A percentile compares a stretch with the other conserved stretches of the same genome.
phyloP scores from a whole-genome alignment of 1,140 invertebrate genomes.

The Drosophila kurseongensis region DNA sequence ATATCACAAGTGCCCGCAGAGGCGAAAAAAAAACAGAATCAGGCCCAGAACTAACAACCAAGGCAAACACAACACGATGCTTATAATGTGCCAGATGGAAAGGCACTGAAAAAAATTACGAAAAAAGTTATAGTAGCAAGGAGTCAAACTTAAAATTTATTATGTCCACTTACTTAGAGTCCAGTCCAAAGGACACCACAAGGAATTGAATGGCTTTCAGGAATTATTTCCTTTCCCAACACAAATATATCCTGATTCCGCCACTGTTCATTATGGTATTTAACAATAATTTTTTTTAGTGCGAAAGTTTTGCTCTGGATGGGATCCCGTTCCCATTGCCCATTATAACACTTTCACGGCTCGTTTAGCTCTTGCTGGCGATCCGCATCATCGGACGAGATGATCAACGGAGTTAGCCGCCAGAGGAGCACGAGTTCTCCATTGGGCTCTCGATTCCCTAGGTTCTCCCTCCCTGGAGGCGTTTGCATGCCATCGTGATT shows the following conservation, averaged over 20 bases:
- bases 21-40: slow-evolving; percentile 4
- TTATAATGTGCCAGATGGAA: neutral
- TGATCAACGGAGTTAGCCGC: slow-evolving; percentile 49
- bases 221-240: too few species aligned
- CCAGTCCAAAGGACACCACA: too few species aligned
- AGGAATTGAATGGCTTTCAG: too few species aligned
- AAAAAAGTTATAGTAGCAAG: too few species aligned
- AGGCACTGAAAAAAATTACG: neutral
- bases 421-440: slow-evolving; percentile 61
- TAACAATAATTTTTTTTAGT: neutral
- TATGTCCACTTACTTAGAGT: too few species aligned
- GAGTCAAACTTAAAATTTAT: too few species aligned
- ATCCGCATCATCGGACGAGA: slow-evolving; percentile 51
- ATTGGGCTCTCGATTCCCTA: slow-evolving; percentile 32
- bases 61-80: slow-evolving; percentile 49
- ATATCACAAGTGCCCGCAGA: slow-evolving; percentile 55
- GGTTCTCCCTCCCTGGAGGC: slow-evolving; percentile 50
- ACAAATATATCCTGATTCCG: too few species aligned
- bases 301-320: slow-evolving; percentile 32
- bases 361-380: slow-evolving; percentile 67
- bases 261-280: neutral
- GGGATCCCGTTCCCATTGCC: slow-evolving; percentile 41
- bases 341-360: slow-evolving; percentile 83
- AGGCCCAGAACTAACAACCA: slow-evolving; percentile 47
- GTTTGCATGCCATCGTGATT: slow-evolving; percentile 81